Percentiles rank a stretch among this genome's conserved stretches.
These are phyloP conservation scores for Temnothorax longispinosus DNA, from an alignment of 1,140 invertebrate genomes.

Conservation along the genomic window DNA sequence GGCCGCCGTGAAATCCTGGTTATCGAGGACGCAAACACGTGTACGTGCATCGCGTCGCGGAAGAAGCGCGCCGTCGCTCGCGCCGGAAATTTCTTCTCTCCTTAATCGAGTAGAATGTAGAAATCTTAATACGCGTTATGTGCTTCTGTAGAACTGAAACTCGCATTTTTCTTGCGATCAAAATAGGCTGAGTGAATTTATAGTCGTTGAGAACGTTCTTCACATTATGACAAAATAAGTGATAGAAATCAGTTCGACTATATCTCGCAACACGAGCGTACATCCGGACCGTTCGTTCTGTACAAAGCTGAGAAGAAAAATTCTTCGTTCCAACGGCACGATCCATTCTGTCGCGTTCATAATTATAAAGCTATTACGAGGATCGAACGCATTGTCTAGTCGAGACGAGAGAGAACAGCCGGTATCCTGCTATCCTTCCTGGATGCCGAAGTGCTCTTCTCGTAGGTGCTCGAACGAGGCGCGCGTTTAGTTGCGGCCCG, in stretches of 20 bases:
- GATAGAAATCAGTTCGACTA: neutral
- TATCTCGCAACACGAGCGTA: neutral
- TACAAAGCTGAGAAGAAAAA: slow-evolving; percentile 16
- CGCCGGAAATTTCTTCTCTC: neutral
- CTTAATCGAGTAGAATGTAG: neutral
- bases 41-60: slow-evolving; percentile 29
- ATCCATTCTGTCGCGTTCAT: slow-evolving; percentile 44
- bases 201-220: neutral
- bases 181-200: neutral
- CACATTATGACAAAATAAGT: neutral
- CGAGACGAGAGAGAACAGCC: slow-evolving; percentile 35
- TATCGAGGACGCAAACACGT: slow-evolving; percentile 36
- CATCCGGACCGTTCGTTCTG: neutral
- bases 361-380: slow-evolving; percentile 62
- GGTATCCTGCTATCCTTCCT: slow-evolving; percentile 51
- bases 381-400: slow-evolving; percentile 67
- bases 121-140: neutral
- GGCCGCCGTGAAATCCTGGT: slow-evolving; percentile 48
- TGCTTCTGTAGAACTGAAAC: neutral
- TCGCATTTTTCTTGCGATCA: neutral
- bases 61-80: neutral
- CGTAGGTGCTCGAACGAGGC: slow-evolving; percentile 56
- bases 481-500: slow-evolving; percentile 21
- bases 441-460: slow-evolving; percentile 59
- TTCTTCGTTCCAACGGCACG: neutral